phyloP scores from a whole-genome alignment of 1,140 invertebrate genomes.

The Ladona fulva region DNA sequence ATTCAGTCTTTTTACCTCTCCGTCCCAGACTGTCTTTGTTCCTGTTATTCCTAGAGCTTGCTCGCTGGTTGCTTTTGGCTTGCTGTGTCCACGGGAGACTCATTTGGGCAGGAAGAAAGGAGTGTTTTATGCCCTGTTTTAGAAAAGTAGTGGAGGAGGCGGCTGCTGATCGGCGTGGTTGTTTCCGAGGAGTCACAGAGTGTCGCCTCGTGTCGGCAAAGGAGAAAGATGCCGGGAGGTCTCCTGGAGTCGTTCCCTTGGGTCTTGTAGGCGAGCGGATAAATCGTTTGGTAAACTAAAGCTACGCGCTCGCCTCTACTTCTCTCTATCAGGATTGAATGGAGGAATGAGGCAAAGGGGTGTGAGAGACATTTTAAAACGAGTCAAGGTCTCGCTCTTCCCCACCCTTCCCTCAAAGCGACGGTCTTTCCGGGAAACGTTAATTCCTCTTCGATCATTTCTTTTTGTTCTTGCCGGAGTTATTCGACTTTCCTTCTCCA shows the following conservation, averaged over 20 bases:
- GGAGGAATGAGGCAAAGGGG: background rate
- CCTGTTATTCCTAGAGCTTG: background rate
- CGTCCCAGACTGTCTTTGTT: background rate
- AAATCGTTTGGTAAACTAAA: constrained; percentile 4
- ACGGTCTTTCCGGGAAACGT: no score
- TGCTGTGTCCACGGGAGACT: background rate
- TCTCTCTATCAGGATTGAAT: background rate
- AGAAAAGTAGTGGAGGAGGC: background rate
- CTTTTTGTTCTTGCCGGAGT: no score
- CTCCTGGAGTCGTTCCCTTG: background rate
- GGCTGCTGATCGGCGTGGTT: no score
- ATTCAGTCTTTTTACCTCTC: background rate
- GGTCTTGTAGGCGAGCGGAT: background rate
- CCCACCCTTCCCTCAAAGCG: no score
- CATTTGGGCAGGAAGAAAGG: background rate
- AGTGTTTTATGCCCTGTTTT: background rate
- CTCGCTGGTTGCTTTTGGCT: background rate
- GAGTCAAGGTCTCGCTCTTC: background rate
- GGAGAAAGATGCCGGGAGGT: background rate
- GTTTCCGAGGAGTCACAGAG: no score
- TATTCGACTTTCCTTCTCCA: no score
- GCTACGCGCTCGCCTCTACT: background rate
- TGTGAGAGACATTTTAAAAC: background rate
- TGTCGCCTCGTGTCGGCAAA: no score
- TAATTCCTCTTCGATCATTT: no score